Evolutionary conservation across 2,888 invertebrate genomes (phyloP), one percentile per base, ranked within the genome.

Genomic region (Rhaphigaster nebulosa): DNA sequence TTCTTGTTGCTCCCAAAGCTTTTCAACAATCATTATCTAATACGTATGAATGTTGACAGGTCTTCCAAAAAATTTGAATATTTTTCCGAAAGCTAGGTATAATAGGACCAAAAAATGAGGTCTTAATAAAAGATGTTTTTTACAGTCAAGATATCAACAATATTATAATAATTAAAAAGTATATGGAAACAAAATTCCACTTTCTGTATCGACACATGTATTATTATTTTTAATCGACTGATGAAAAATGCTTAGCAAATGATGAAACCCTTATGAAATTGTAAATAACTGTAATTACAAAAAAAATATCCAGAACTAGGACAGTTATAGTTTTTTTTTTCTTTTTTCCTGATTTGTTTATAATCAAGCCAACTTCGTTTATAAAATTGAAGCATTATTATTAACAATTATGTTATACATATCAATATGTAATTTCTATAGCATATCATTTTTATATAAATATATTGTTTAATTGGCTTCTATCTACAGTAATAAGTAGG

Each of bases 381-480:
- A 76, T 38, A 76, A 76, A 76, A 76, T 34, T 38, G 18, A 76
- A 76, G 70, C 70, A 76, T 18, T 65, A 65, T 15, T 65, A 65
- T 18, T 34, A 65, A 65, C 5, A 65, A 65, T 65, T 60, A 34
- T 34, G n/a, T n/a, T n/a, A 65, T 20, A 76, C 34, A 34, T 76
- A 76, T 76, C 70, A 38, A 10, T 76, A 38, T 76, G 18, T 38
- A 76, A 38, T 76, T 76, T 76, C 6, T 38, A 38, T 38, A 1
- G 8, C 23, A 34, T 5, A 38, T 76, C 2, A 8, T 76, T 38
- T 76, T 84, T 84, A 26, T 84, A 84, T 84, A 84, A 84, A 84
- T 84, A 84, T 84, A 84, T 50, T 41, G 41, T 80, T 84, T 84
- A 0, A 50, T 45, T n/a, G n/a, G n/a, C 41, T 45, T 84, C 45